Evolutionary conservation across 2,888 invertebrate genomes (phyloP).

Genomic region (Nephrocerus scutellatus): DNA sequence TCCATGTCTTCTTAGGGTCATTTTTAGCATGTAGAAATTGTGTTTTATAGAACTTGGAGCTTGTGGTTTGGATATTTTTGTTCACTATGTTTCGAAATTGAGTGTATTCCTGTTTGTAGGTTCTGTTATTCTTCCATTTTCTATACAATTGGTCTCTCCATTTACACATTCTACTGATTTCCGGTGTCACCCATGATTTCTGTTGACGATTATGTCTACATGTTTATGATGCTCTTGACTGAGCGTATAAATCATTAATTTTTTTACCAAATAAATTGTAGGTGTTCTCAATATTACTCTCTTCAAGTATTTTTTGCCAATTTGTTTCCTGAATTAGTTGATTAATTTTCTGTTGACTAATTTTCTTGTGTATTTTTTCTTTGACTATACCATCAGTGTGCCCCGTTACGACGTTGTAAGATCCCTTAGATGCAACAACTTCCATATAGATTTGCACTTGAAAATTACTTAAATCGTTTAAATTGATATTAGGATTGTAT

Average conservation of each 20-base stretch:
- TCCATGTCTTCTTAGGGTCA: conserved; percentile 9
- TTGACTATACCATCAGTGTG: too few relatives aligned
- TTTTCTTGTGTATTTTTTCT: too few relatives aligned
- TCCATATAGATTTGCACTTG: too few relatives aligned
- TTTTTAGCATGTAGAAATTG: conserved; percentile 7
- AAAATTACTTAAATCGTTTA: too few relatives aligned
- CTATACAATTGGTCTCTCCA: conserved; percentile 6
- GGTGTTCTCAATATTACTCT: not conserved
- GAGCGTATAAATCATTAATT: not conserved
- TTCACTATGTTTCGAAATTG: conserved; percentile 7
- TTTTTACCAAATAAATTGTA: not conserved
- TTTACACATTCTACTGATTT: conserved; percentile 1
- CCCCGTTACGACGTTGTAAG: too few relatives aligned
- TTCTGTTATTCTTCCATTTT: conserved; percentile 7
- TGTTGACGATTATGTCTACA: not conserved
- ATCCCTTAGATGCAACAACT: too few relatives aligned
- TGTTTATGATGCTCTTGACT: not conserved
- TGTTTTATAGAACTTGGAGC: conserved; percentile 5
- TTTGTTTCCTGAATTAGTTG: not conserved
- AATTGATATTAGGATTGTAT: too few relatives aligned
- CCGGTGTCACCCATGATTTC: conserved; percentile 1
- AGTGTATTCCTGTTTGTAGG: conserved; percentile 5
- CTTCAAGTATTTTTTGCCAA: not conserved
- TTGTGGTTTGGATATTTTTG: conserved; percentile 7
- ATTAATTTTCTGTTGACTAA: too few relatives aligned